A percentile compares a stretch with the other conserved stretches of the same genome.
Conservation (phyloP, 1,140 invertebrate genomes). For the Dufourea novaeangliae region DNA sequence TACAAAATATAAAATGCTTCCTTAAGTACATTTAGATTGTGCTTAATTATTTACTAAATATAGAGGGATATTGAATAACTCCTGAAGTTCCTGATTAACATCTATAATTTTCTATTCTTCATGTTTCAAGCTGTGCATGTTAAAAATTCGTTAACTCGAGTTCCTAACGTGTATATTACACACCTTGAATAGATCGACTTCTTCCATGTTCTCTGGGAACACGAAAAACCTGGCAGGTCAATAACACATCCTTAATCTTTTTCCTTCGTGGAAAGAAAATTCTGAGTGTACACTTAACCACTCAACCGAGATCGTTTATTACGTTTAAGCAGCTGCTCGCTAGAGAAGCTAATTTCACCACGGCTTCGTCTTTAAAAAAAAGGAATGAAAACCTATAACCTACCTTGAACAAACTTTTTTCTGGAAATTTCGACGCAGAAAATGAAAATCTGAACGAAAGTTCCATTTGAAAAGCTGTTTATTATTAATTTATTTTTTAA, state of each 20-base stretch:
- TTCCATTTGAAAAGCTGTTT: neutral
- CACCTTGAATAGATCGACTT: neutral
- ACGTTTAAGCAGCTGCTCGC: slow-evolving; percentile 7
- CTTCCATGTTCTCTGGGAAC: neutral
- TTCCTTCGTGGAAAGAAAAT: neutral
- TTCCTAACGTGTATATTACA: neutral
- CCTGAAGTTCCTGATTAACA: too few species aligned
- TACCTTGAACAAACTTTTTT: neutral
- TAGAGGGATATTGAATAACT: too few species aligned
- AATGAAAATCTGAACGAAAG: neutral
- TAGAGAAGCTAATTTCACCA: neutral
- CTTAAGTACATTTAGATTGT: too few species aligned
- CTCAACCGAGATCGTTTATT: slow-evolving; percentile 16
- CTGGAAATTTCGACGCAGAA: neutral
- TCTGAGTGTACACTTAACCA: neutral
- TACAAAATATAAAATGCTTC: too few species aligned
- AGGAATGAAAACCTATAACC: neutral
- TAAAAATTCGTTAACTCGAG: too few species aligned
- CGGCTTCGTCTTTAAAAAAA: neutral
- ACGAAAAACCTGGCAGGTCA: neutral
- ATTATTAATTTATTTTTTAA: neutral
- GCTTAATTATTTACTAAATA: too few species aligned
- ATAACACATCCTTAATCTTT: slow-evolving; percentile 2
- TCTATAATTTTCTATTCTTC: too few species aligned
- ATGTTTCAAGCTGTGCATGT: too few species aligned